Conservation (phyloP, 1,140 invertebrate genomes). For the Hylyphantes graminicola region DNA sequence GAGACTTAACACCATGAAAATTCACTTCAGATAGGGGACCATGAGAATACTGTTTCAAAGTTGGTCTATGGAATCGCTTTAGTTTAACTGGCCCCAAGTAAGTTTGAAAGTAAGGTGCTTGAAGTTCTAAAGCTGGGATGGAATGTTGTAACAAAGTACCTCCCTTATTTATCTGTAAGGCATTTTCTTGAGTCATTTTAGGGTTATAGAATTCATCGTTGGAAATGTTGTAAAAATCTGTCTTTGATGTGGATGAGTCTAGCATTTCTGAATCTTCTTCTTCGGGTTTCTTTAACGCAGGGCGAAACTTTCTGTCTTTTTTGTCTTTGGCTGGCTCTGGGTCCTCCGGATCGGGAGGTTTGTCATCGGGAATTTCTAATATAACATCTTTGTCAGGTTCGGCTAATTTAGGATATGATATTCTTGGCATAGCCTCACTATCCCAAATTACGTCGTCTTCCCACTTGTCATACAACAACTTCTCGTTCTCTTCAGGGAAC, state of each 20-base stretch:
- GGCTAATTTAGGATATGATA: slow-evolving; percentile 93
- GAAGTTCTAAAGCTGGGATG: slow-evolving; percentile 94
- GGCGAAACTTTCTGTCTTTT: slow-evolving; percentile 82
- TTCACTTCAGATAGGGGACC: slow-evolving; percentile 79
- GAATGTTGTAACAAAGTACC: slow-evolving; percentile 83
- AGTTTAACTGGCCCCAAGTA: slow-evolving; percentile 86
- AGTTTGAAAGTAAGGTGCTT: slow-evolving; percentile 94
- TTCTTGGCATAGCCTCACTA: slow-evolving; percentile 78
- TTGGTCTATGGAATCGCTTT: slow-evolving; percentile 92
- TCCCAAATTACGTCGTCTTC: slow-evolving; percentile 99
- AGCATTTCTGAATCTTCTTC: slow-evolving; percentile 75
- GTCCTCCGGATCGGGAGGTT: slow-evolving; percentile 71
- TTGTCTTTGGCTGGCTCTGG: slow-evolving; percentile 57
- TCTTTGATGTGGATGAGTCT: slow-evolving; percentile 74
- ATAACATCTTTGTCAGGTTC: slow-evolving; percentile 99
- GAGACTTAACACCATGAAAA: slow-evolving; percentile 80
- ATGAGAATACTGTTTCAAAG: slow-evolving; percentile 87
- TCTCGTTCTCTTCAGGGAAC: slow-evolving; percentile 97
- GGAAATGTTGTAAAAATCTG: slow-evolving; percentile 97
- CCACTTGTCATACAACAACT: slow-evolving; percentile 94
- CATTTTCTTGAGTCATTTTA: slow-evolving; percentile 74
- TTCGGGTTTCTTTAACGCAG: slow-evolving; percentile 93
- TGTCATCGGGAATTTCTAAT: slow-evolving; percentile 85
- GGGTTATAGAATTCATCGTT: slow-evolving; percentile 97
- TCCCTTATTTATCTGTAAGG: slow-evolving; percentile 68